phyloP scores from a whole-genome alignment of 2,113 vertebrate genomes.

The Poeciliopsis prolifica region DNA sequence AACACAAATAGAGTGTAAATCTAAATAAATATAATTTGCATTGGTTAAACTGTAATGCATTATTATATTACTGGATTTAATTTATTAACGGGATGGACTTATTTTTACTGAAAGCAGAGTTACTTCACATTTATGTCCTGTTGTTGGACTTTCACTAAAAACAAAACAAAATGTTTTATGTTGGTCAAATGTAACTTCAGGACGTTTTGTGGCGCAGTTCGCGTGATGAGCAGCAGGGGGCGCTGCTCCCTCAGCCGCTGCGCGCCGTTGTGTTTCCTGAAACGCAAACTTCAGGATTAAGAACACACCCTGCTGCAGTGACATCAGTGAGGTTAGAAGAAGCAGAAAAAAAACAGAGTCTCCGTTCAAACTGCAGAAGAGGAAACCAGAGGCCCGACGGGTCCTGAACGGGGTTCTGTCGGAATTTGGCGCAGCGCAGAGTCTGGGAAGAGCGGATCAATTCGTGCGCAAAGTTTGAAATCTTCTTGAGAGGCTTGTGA shows the following conservation, averaged over 20 bases:
- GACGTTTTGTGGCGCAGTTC: background rate
- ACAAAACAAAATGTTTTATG: too few relatives aligned
- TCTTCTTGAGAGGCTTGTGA: background rate
- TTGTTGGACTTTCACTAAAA: too few relatives aligned
- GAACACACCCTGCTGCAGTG: conserved; percentile 79
- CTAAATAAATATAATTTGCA: too few relatives aligned
- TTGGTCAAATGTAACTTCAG: too few relatives aligned
- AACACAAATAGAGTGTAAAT: too few relatives aligned
- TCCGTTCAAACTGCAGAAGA: conserved; percentile 46
- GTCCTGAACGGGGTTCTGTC: conserved; percentile 49
- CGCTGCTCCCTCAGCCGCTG: conserved; percentile 38
- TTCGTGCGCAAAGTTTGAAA: conserved; percentile 11
- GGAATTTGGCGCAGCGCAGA: background rate
- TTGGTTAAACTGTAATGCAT: too few relatives aligned
- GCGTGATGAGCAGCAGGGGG: conserved; percentile 53
- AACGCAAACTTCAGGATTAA: conserved; percentile 74
- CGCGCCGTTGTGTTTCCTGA: conserved; percentile 70
- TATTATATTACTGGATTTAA: too few relatives aligned
- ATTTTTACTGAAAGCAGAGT: too few relatives aligned
- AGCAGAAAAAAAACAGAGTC: conserved; percentile 52
- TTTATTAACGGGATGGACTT: too few relatives aligned
- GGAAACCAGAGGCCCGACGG: conserved; percentile 62
- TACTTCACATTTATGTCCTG: too few relatives aligned
- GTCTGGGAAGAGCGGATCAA: background rate
- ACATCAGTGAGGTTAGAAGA: conserved; percentile 77